Evolutionary conservation across 2,113 vertebrate genomes (phyloP).

Genomic region (Penelope pileata): DNA sequence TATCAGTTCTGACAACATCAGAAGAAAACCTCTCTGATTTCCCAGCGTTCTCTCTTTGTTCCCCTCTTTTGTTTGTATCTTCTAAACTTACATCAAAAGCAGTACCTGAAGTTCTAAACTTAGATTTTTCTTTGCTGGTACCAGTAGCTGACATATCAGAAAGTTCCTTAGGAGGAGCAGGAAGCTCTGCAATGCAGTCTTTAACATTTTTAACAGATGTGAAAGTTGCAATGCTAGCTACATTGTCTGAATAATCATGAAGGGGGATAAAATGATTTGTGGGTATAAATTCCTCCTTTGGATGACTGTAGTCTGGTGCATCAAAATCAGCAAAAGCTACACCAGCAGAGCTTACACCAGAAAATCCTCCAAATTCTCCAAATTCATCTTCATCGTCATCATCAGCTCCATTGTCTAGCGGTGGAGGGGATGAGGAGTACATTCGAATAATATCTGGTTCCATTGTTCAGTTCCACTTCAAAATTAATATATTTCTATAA

Average conservation of each 20-base stretch:
- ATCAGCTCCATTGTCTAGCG: constrained; percentile 84
- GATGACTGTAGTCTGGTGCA: constrained; percentile 68
- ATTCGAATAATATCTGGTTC: constrained; percentile 89
- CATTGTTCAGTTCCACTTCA: constrained; percentile 81
- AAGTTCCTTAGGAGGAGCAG: constrained; percentile 72
- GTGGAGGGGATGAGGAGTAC: constrained; percentile 89
- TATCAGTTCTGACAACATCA: constrained; percentile 59
- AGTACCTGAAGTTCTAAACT: constrained; percentile 69
- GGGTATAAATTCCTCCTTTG: constrained; percentile 77
- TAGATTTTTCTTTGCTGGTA: constrained; percentile 76
- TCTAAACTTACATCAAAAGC: constrained; percentile 62
- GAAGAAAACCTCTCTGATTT: constrained; percentile 59
- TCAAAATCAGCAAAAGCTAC: constrained; percentile 81
- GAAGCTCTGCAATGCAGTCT: constrained; percentile 69
- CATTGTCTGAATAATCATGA: constrained; percentile 76
- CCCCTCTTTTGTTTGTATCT: constrained; percentile 65
- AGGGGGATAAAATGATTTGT: constrained; percentile 80
- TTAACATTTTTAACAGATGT: constrained; percentile 77
- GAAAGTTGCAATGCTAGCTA: constrained; percentile 79
- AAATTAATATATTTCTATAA: constrained; percentile 78
- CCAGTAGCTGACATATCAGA: constrained; percentile 75
- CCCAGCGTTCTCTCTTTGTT: constrained; percentile 67
- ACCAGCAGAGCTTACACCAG: constrained; percentile 77
- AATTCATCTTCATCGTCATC: constrained; percentile 93
- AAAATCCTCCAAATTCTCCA: constrained; percentile 89